Conservation (phyloP, 2,113 vertebrate species). For the Oxyruncus cristatus region DNA sequence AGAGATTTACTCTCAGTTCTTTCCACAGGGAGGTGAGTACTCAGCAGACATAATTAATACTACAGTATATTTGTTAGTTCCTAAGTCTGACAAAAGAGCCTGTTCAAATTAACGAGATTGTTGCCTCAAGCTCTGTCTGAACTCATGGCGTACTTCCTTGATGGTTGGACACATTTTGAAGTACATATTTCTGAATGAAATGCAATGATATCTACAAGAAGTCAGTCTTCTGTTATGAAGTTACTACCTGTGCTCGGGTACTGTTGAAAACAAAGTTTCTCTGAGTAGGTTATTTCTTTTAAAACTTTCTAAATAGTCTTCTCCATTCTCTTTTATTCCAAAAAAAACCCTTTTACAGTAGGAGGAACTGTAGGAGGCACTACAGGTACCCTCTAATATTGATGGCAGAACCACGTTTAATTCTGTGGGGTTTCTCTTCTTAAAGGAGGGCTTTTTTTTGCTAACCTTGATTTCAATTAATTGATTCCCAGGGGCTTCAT, state of each 20-base stretch:
- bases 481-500: not conserved
- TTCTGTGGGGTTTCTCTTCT: not conserved
- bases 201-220: not conserved
- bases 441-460: not conserved
- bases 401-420: not conserved
- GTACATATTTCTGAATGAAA: not conserved
- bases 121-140: not conserved
- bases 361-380: not conserved
- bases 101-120: not conserved
- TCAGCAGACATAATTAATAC: not conserved
- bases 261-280: not conserved
- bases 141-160: not conserved
- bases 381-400: not conserved
- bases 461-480: not conserved
- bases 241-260: not conserved
- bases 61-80: not conserved
- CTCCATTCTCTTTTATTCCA: not conserved
- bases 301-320: not conserved
- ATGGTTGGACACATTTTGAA: not conserved
- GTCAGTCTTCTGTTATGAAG: not conserved
- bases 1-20: conserved; percentile 97
- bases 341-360: not conserved
- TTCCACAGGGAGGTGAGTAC: conserved; percentile 94
- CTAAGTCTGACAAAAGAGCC: not conserved
- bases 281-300: not conserved